phyloP scores from a whole-genome alignment of 2,888 invertebrate genomes.

The Calephelis perditalis region DNA sequence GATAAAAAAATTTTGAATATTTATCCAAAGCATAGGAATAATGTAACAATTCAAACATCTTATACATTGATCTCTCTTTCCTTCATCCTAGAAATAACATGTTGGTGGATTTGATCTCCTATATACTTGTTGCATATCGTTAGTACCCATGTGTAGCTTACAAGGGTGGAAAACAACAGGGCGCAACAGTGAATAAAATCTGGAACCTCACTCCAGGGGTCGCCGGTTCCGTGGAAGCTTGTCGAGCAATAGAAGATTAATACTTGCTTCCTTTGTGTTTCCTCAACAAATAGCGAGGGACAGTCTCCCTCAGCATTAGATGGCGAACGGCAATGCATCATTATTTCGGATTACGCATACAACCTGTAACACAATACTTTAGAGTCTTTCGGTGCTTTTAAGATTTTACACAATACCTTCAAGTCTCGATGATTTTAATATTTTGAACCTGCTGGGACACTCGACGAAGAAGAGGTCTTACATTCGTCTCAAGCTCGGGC shows the following conservation, averaged over 20 bases:
- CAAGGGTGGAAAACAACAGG: constrained; percentile 37
- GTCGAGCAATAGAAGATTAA: constrained; percentile 68
- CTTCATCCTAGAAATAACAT: too few relatives aligned
- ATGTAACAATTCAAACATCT: too few relatives aligned
- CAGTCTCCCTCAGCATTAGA: constrained; percentile 37
- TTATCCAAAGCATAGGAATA: too few relatives aligned
- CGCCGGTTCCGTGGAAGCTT: constrained; percentile 44
- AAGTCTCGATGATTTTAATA: too few relatives aligned
- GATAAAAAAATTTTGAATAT: too few relatives aligned
- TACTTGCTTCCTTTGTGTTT: constrained; percentile 63
- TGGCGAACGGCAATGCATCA: constrained; percentile 47
- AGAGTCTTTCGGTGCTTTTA: constrained; percentile 15
- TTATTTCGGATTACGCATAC: constrained; percentile 45
- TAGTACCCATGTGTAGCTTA: constrained; percentile 30
- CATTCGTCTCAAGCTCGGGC: too few relatives aligned
- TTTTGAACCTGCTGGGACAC: too few relatives aligned
- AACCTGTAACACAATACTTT: constrained; percentile 27
- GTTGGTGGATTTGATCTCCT: too few relatives aligned
- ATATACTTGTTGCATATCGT: constrained; percentile 4
- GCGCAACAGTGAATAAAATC: constrained; percentile 50
- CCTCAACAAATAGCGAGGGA: constrained; percentile 50
- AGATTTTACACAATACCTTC: not conserved
- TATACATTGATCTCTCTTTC: too few relatives aligned
- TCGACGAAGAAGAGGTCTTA: too few relatives aligned
- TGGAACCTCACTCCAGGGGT: constrained; percentile 66